Evolutionary conservation across 2,797 vertebrate species (phyloP).

Genomic region (Acanthiza pusilla): DNA sequence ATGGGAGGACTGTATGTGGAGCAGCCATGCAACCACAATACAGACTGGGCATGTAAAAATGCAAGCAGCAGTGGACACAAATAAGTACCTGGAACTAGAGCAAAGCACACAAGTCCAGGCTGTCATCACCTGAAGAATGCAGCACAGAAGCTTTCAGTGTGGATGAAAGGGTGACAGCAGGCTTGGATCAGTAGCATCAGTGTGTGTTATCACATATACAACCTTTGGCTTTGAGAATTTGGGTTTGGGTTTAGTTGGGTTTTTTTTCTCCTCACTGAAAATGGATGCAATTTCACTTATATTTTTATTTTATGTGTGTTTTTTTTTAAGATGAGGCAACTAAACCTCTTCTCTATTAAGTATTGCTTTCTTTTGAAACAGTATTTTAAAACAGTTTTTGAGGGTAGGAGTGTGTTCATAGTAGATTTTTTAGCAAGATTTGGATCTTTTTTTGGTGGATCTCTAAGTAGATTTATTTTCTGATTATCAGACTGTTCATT

Average conservation of each 20-base stretch:
- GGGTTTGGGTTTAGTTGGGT: not conserved
- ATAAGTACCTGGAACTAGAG: not conserved
- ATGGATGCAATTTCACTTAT: not conserved
- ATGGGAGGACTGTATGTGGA: not conserved
- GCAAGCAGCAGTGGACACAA: not conserved
- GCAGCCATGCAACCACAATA: not conserved
- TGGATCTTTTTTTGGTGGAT: not conserved
- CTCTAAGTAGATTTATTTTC: not conserved
- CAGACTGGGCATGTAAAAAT: not conserved
- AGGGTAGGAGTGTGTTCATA: not conserved
- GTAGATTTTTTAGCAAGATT: not conserved
- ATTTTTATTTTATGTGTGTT: not conserved
- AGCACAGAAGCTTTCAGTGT: not conserved
- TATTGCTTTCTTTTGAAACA: not conserved
- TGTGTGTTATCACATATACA: not conserved
- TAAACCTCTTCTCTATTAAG: not conserved
- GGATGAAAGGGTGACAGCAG: not conserved
- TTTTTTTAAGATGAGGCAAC: not conserved
- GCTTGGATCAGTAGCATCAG: not conserved
- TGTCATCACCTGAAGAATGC: not conserved
- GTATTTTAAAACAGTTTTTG: not conserved
- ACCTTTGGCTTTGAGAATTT: not conserved
- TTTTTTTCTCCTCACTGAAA: not conserved
- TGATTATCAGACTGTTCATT: not conserved
- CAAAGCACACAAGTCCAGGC: not conserved